phyloP scores from a whole-genome alignment of 2,888 invertebrate genomes.

The Drosophila niveifrons region DNA sequence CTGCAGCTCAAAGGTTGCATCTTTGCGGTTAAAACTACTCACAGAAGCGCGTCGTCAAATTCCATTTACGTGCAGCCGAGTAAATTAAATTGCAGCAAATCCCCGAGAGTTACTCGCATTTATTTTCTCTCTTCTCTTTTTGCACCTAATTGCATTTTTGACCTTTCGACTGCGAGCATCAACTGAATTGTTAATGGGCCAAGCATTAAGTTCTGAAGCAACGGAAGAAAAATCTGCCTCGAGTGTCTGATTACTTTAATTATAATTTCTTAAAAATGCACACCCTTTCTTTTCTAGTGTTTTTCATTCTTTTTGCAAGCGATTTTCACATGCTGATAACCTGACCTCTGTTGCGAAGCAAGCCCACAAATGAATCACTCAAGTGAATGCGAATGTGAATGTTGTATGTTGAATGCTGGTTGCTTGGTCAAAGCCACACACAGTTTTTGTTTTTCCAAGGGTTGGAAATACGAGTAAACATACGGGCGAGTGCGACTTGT shows the following conservation, averaged over 20 bases:
- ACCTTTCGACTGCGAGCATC: neutral
- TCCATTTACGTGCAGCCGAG: neutral
- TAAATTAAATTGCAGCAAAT: neutral
- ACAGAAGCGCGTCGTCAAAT: too few relatives aligned
- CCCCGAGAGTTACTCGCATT: neutral
- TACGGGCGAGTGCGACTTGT: neutral
- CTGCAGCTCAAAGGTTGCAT: neutral
- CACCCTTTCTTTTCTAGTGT: neutral
- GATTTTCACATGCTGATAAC: neutral
- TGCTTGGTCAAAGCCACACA: neutral
- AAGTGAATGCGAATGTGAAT: neutral
- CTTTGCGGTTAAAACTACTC: neutral
- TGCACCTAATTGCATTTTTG: neutral
- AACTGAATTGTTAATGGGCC: neutral
- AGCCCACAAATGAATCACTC: neutral
- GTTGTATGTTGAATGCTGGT: neutral
- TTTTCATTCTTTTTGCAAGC: neutral
- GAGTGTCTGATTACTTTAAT: neutral
- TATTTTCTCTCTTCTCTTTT: neutral
- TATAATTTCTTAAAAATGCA: neutral
- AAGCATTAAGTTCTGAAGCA: neutral
- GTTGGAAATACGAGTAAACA: neutral
- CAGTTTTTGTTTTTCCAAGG: neutral
- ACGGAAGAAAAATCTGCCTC: too few relatives aligned
- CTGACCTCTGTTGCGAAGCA: neutral